phyloP scores from a whole-genome alignment of 1,140 invertebrate species.

The Hylaeus volcanicus region DNA sequence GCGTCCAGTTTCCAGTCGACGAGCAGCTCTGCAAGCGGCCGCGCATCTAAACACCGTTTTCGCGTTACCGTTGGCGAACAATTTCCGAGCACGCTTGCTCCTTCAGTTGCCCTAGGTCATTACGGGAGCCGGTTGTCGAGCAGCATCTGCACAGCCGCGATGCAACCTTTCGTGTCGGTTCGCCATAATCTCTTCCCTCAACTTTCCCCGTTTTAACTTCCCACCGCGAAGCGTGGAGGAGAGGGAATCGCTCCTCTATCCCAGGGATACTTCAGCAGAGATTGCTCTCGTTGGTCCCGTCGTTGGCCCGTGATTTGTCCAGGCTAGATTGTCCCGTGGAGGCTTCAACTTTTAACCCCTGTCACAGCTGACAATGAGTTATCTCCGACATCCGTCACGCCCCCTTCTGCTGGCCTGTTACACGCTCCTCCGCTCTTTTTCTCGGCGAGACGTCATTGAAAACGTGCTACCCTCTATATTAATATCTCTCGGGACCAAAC shows the following conservation, averaged over 20 bases:
- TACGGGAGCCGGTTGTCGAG: neutral
- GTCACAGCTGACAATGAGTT: neutral
- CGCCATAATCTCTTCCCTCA: slow-evolving; percentile 46
- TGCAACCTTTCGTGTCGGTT: slow-evolving; percentile 28
- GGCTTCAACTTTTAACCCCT: slow-evolving; percentile 24
- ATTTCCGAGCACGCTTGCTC: neutral
- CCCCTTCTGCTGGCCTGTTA: neutral
- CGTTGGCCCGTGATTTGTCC: slow-evolving; percentile 17
- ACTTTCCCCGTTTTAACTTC: slow-evolving; percentile 48
- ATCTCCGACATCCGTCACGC: neutral
- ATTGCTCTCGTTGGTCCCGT: slow-evolving; percentile 34
- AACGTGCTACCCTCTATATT: no score
- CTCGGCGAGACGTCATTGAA: neutral
- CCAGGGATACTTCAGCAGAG: slow-evolving; percentile 22
- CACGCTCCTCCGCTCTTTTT: neutral
- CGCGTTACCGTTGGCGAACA: neutral
- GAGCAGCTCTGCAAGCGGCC: no score
- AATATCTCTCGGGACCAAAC: no score
- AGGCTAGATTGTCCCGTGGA: neutral
- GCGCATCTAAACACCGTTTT: neutral
- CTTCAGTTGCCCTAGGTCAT: neutral
- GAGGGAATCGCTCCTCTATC: neutral
- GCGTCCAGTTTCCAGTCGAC: no score
- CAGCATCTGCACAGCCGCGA: slow-evolving; percentile 11
- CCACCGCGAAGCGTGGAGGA: neutral